phyloP scores from a whole-genome alignment of 2,113 vertebrate genomes.

The Antechinus stuartii region DNA sequence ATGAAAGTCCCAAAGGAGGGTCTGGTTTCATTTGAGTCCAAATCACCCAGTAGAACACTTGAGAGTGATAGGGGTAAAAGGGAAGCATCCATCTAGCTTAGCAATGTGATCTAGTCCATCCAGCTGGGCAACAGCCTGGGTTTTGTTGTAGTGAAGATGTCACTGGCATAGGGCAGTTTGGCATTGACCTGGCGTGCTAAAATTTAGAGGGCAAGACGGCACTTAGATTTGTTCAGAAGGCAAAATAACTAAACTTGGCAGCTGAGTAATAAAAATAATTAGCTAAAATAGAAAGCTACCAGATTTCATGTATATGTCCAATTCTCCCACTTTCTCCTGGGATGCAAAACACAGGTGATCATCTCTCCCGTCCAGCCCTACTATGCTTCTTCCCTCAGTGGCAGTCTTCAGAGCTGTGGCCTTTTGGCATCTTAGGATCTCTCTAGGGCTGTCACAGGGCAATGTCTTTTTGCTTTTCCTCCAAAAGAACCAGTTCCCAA shows the following conservation, averaged over 20 bases:
- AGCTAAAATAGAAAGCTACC: not conserved
- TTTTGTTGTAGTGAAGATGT: not conserved
- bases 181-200: not conserved
- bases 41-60: not conserved
- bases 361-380: not conserved
- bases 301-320: not conserved
- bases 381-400: not conserved
- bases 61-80: not conserved
- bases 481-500: not conserved
- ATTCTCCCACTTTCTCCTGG: not conserved
- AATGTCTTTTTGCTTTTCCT: not conserved
- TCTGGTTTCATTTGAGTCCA: not conserved
- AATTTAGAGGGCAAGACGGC: conserved; percentile 6
- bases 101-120: not conserved
- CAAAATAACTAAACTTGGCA: not conserved
- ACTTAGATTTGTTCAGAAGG: not conserved
- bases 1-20: conserved; percentile 2
- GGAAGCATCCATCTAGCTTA: conserved; percentile 8
- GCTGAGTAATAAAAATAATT: not conserved
- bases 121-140: not conserved
- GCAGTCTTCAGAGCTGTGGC: not conserved
- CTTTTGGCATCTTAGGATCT: not conserved
- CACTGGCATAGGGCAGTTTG: conserved; percentile 30
- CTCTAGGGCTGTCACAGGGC: not conserved
- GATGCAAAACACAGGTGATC: not conserved